Percentiles rank a stretch among this genome's conserved stretches.
phyloP scores from a whole-genome alignment of 2,113 vertebrate species.

The Siniperca chuatsi region DNA sequence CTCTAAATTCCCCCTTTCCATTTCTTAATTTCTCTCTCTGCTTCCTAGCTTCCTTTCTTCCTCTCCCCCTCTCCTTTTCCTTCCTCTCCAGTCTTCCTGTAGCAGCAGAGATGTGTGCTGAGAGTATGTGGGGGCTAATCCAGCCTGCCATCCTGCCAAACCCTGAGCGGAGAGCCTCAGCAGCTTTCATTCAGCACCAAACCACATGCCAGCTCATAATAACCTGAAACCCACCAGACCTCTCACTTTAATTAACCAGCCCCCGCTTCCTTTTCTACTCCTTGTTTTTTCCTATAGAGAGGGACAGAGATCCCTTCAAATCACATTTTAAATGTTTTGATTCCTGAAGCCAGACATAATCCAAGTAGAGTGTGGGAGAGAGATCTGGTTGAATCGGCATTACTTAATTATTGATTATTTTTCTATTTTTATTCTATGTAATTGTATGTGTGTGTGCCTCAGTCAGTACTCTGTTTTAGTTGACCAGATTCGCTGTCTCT shows the following conservation, averaged over 20 bases:
- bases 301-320: background rate
- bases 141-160: conserved; percentile 8
- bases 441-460: background rate
- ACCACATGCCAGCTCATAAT: conserved; percentile 26
- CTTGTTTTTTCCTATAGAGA: background rate
- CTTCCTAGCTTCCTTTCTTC: background rate
- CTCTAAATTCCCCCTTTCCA: background rate
- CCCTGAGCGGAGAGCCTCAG: background rate
- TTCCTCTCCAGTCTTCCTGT: background rate
- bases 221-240: conserved; percentile 15
- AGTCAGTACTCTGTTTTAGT: background rate
- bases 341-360: background rate
- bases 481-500: background rate
- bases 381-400: too few species aligned
- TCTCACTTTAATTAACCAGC: conserved; percentile 8
- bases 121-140: conserved; percentile 25
- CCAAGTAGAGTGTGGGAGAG: background rate
- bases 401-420: background rate
- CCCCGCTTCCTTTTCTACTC: background rate
- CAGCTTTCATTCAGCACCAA: conserved; percentile 42
- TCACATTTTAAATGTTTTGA: background rate
- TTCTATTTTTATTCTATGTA: background rate
- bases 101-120: background rate
- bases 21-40: too few species aligned
- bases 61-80: background rate